phyloP scores from a whole-genome alignment of 2,888 invertebrate genomes.

The Euzetes globulus region DNA sequence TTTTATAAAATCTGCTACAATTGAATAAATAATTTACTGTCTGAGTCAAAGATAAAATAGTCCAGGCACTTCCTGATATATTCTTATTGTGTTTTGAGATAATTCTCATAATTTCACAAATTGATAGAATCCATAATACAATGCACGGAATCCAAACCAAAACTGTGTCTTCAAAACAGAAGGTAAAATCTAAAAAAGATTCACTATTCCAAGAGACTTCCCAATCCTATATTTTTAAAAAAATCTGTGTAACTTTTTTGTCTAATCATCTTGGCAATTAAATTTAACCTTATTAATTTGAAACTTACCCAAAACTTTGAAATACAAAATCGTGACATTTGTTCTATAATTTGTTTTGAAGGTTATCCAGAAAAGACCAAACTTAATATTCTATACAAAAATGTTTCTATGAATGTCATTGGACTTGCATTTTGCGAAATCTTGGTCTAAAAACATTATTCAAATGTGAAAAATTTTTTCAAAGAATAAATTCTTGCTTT shows the following conservation, averaged over 20 bases:
- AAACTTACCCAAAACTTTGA: conserved; percentile 6
- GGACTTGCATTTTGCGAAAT: no score
- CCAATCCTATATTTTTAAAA: conserved; percentile 25
- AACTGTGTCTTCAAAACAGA: conserved; percentile 34
- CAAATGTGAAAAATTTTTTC: no score
- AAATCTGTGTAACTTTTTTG: no score
- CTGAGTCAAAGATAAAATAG: not conserved
- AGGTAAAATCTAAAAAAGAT: conserved; percentile 32
- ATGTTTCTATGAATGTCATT: no score
- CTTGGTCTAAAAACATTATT: no score
- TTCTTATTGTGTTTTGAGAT: not conserved
- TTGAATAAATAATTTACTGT: not conserved
- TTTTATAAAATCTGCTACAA: not conserved
- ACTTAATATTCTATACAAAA: no score
- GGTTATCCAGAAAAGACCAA: no score
- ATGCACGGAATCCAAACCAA: conserved; percentile 31
- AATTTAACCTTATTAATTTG: not conserved
- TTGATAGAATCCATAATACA: conserved; percentile 17
- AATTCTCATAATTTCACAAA: not conserved
- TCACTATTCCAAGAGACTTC: conserved; percentile 23
- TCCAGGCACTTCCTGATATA: not conserved
- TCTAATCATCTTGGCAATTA: no score
- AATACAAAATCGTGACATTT: not conserved
- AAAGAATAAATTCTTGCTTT: no score
- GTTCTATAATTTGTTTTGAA: not conserved